Evolutionary conservation across 1,140 invertebrate species (phyloP), one percentile per base, ranked within the genome.

Genomic region (Drosophila repletoides): DNA sequence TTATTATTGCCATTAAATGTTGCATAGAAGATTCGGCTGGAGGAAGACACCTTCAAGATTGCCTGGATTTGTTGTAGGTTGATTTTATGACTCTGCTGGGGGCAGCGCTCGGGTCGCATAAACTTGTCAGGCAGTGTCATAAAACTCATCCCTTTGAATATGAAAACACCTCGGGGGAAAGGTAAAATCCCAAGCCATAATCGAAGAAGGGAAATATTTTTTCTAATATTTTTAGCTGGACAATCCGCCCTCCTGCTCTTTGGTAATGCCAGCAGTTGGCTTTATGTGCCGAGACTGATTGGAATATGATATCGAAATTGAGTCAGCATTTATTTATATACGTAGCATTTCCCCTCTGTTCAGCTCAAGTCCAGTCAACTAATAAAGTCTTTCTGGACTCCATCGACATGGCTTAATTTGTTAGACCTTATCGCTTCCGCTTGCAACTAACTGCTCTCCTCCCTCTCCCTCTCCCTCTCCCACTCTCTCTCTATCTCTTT

Each of bases 231-330:
- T 21, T 7, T 34, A 12, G 2, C 29, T 48, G 41, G 31, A 29
- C 43, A 60, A 61, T 6, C 28, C 55, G 9, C 9, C 17, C 15
- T 26, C 15, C 21, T 41, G 49, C 46, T 17, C 55, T 60, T 38
- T 49, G 55, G 67, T 69, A 65, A 72, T 65, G 72, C 56, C 88
- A 89, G n/a, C n/a, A n/a, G 79, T 71, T 89, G 88, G 81, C 76
- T 86, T 89, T 89, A 89, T 89, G 75, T 68, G 48, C 58, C 28
- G 5, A 34, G 58, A 58, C 81, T 89, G 88, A 89, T 89, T 89
- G 88, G 75, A 89, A 89, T 89, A 89, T 81, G 79, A 89, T 88
- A 86, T 72, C 67, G 53, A 66, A 53, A 69, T 68, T 63, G 68
- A 53, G 28, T 73, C 58, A 29, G 38, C 59, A 51, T 49, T 69